Percentiles rank a stretch among this genome's conserved stretches.
Evolutionary conservation across 2,113 vertebrate species (phyloP).

Genomic region (Xiphorhynchus elegans): DNA sequence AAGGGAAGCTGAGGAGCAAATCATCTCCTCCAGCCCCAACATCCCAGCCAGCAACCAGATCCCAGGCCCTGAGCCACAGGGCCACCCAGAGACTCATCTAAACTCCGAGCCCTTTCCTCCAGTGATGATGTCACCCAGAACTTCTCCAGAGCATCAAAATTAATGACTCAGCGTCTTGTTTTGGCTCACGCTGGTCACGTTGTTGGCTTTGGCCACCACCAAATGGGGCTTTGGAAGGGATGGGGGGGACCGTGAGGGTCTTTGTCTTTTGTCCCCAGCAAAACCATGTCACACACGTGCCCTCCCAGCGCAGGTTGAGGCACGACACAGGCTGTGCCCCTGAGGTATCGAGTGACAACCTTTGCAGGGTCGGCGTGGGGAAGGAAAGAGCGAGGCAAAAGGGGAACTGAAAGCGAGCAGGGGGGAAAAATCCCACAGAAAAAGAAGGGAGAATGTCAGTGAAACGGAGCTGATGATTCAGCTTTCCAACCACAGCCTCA

Average conservation of each 20-base stretch:
- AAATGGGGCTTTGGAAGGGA: neutral
- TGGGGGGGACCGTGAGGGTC: neutral
- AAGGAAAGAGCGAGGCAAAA: conserved; percentile 53
- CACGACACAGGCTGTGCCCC: neutral
- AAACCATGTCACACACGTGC: neutral
- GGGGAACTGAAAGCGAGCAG: conserved; percentile 47
- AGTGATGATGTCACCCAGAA: conserved; percentile 37
- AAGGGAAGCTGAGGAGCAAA: neutral
- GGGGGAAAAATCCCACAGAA: conserved; percentile 7
- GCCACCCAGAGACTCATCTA: neutral
- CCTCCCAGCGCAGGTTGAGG: neutral
- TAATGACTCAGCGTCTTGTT: conserved; percentile 33
- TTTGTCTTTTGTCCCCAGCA: neutral
- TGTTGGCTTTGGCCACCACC: conserved; percentile 17
- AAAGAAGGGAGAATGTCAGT: conserved; percentile 4
- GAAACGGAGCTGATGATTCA: conserved; percentile 30
- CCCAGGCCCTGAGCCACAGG: neutral
- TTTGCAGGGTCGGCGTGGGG: neutral
- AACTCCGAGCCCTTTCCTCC: conserved; percentile 17
- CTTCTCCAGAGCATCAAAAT: neutral
- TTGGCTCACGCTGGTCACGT: neutral
- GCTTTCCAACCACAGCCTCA: conserved; percentile 22
- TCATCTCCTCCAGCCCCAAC: neutral
- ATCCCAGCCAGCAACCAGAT: neutral
- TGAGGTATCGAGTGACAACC: neutral